Evolutionary conservation across 2,888 invertebrate genomes (phyloP).

Genomic region (Brachyptera risi): DNA sequence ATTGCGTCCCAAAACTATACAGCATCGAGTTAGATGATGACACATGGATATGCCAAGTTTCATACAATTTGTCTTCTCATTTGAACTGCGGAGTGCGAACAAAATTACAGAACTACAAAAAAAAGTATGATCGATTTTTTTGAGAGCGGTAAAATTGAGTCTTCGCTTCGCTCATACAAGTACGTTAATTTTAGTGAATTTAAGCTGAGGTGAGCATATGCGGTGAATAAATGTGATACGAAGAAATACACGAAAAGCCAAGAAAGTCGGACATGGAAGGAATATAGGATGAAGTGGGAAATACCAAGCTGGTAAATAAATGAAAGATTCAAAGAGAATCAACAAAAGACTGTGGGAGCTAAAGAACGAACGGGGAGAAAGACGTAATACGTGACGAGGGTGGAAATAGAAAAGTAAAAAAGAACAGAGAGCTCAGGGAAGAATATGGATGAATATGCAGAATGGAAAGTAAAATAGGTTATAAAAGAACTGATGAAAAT

Average conservation of each 20-base stretch:
- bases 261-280: not conserved
- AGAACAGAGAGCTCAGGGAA: not conserved
- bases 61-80: no score
- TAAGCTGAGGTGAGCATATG: no score
- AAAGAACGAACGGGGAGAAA: not conserved
- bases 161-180: no score
- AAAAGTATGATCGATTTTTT: no score
- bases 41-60: no score
- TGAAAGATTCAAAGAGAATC: not conserved
- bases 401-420: not conserved
- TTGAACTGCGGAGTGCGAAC: no score
- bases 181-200: no score
- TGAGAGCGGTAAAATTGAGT: no score
- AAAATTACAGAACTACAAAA: no score
- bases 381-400: slow-evolving; percentile 3
- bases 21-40: no score
- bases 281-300: not conserved
- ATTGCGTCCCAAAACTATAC: no score
- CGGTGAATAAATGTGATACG: no score
- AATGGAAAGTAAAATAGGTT: slow-evolving; percentile 12
- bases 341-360: not conserved
- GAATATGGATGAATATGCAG: slow-evolving; percentile 11
- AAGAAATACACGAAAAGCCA: not conserved
- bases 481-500: slow-evolving; percentile 20
- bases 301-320: slow-evolving; percentile 2